Evolutionary conservation across 2,888 invertebrate species (phyloP), one percentile per base, ranked within the genome.

Genomic region (Phalangium opilio): DNA sequence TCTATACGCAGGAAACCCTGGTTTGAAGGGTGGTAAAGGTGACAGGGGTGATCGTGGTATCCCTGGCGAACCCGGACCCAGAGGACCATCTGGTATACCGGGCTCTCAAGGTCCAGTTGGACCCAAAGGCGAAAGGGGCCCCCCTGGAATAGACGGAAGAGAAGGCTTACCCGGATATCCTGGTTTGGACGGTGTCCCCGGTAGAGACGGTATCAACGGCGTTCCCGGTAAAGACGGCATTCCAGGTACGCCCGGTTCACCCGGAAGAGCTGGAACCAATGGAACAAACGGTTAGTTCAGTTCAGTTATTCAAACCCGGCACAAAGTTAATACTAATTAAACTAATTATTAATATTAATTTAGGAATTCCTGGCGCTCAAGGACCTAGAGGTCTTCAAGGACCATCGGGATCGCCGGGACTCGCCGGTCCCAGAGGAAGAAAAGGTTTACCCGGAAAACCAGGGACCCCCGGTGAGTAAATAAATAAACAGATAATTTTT

Each of bases 131-230:
- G 47, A 45, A 15, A 27, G 51, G 59, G 64, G 63, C 35, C 62
- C 66, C 50, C 57, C 78, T 0, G 84, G 84, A 0, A 65, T 87
- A 1, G 89, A 90, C 60, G 90, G 89, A 0, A 70, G 85, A 46
- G 86, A 89, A 57, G 89, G 89, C 3, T 78, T 89, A 1, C 87
- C 89, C 0, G 90, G 90, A 0, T 86, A 86, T 60, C 89, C 89
- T 0, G 89, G 90, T 0, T 67, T 89, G 33, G 84, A 85, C 59
- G 90, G 89, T 0, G 76, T 85, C 53, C 64, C 65, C 10, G 66
- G 61, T 8, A 82, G 53, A 18, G 52, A 54, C 32, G 57, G 58
- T n/a, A 47, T 49, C 2, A 50, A 51, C 36, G 86, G 89, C 2
- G 72, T 86, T 46, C 84, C 83, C 51, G 89, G 90, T 0, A 75